Percentiles rank a stretch among this genome's conserved stretches.
Evolutionary conservation across 2,797 vertebrate genomes (phyloP).

Genomic region (Danio choprae): DNA sequence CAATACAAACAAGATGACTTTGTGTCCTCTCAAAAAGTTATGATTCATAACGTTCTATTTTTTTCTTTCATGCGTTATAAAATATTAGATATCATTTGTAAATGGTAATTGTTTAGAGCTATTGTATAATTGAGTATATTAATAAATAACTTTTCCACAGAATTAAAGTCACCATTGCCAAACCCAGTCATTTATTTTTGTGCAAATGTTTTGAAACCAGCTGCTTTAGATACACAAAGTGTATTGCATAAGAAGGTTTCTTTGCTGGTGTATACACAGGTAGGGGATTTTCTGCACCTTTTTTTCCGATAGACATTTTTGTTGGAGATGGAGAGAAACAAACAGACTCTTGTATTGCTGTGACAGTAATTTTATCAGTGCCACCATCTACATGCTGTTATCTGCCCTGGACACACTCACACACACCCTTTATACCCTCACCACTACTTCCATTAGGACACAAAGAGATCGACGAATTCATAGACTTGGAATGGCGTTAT

Average conservation of each 20-base stretch:
- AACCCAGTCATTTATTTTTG: background rate
- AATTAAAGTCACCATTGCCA: background rate
- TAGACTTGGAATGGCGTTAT: background rate
- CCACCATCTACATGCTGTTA: constrained; percentile 41
- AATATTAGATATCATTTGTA: too few species aligned
- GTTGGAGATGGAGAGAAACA: background rate
- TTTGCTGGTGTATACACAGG: background rate
- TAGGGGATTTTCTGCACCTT: background rate
- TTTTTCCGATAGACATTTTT: background rate
- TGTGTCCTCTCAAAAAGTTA: too few species aligned
- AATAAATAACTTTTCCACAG: too few species aligned
- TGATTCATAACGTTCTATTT: too few species aligned
- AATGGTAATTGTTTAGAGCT: too few species aligned
- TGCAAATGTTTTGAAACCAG: background rate
- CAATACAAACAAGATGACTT: too few species aligned
- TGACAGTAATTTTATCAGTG: constrained; percentile 43
- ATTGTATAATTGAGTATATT: too few species aligned
- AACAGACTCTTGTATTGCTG: constrained; percentile 21
- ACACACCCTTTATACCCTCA: background rate
- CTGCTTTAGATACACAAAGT: background rate
- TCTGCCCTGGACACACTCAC: constrained; percentile 17
- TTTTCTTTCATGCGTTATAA: too few species aligned
- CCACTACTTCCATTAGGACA: background rate
- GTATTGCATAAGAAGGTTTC: background rate
- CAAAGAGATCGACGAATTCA: background rate